These are phyloP conservation scores for Muscina levida DNA, from an alignment of 2,888 invertebrate species.

Conservation along the genomic window DNA sequence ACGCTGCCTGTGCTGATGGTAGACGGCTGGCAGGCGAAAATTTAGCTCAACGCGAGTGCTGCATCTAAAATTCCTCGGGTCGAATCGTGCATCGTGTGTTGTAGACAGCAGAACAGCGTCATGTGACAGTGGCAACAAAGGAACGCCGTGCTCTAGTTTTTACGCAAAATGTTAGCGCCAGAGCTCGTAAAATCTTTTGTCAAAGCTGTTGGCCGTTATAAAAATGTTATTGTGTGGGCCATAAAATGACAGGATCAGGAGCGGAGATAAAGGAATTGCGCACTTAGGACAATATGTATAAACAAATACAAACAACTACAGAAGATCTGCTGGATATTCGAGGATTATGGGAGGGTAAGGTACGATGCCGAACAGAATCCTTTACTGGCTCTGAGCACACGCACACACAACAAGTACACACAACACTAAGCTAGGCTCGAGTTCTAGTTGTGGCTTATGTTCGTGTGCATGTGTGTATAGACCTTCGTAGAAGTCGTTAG, in stretches of 20 bases:
- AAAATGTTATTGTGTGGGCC: slow-evolving; percentile 53
- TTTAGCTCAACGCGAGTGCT: background rate
- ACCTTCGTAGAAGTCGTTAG: slow-evolving; percentile 79
- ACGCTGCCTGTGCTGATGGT: slow-evolving; percentile 21
- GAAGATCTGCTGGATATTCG: background rate
- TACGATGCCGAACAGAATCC: slow-evolving; percentile 4
- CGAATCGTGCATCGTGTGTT: slow-evolving; percentile 22
- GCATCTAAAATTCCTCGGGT: slow-evolving; percentile 13
- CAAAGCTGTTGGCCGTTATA: slow-evolving; percentile 33
- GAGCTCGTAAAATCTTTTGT: slow-evolving; percentile 35
- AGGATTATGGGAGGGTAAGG: background rate
- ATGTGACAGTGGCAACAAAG: slow-evolving; percentile 33
- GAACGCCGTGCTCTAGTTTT: slow-evolving; percentile 28
- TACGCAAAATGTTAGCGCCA: slow-evolving; percentile 45
- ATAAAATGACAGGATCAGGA: slow-evolving; percentile 48
- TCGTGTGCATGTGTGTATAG: slow-evolving; percentile 59
- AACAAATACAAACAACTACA: background rate
- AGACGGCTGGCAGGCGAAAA: slow-evolving; percentile 44
- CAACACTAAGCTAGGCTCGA: background rate
- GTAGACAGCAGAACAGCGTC: background rate
- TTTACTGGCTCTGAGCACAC: background rate
- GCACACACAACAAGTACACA: background rate
- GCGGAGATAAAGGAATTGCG: slow-evolving; percentile 51
- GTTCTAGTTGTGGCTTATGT: background rate
- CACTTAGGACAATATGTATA: slow-evolving; percentile 37